Conservation (phyloP, 2,888 invertebrate genomes). For the Erebia ligea region DNA sequence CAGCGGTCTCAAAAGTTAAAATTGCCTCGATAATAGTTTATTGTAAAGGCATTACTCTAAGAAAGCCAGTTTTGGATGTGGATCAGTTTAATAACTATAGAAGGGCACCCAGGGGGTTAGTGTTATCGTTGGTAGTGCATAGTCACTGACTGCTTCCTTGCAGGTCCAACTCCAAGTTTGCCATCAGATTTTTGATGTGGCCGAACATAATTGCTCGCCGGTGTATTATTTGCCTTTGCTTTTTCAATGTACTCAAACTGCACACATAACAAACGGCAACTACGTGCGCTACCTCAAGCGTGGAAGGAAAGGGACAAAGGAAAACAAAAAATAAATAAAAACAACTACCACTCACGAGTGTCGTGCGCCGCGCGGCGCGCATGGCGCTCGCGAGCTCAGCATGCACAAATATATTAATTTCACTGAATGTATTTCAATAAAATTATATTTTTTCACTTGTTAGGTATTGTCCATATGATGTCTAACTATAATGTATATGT, state of each 20-base stretch:
- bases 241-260: constrained; percentile 30
- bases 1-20: no score
- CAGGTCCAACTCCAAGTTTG: neutral
- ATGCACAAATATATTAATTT: constrained; percentile 69
- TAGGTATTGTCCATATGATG: constrained; percentile 83
- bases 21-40: no score
- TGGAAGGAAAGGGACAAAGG: constrained; percentile 48
- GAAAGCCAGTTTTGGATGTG: no score
- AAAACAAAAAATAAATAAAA: constrained; percentile 63
- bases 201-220: neutral
- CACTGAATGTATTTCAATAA: constrained; percentile 81
- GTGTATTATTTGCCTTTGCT: neutral
- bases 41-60: no score
- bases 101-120: no score
- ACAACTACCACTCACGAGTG: constrained; percentile 41
- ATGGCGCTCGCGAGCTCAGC: constrained; percentile 52
- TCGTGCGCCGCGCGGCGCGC: constrained; percentile 37
- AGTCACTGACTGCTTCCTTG: no score
- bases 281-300: constrained; percentile 64
- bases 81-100: no score
- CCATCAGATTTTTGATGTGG: neutral
- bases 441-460: constrained; percentile 78
- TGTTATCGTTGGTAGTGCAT: no score
- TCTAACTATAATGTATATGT: constrained; percentile 80
- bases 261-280: constrained; percentile 51